These are phyloP conservation scores for Astyanax mexicanus DNA, from an alignment of 2,797 vertebrate species.

Conservation along the genomic window DNA sequence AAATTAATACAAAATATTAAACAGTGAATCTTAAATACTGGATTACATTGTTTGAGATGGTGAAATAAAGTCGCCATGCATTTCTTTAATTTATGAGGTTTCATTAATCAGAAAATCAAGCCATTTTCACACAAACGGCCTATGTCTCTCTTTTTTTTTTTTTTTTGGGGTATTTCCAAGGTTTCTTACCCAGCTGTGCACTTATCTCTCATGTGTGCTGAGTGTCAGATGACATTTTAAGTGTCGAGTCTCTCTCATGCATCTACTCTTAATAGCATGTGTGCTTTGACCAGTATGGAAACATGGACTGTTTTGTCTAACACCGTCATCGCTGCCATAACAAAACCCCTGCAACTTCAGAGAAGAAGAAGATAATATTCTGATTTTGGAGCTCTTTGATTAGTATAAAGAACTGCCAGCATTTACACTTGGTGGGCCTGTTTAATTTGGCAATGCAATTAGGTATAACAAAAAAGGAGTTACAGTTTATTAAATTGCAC, in stretches of 20 bases:
- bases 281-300: background rate
- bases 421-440: too few relatives aligned
- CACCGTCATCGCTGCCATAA: background rate
- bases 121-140: too few relatives aligned
- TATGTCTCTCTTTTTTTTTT: background rate
- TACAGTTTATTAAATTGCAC: too few relatives aligned
- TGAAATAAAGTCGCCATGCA: too few relatives aligned
- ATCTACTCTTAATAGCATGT: background rate
- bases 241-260: background rate
- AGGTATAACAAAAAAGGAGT: too few relatives aligned
- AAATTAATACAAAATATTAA: too few relatives aligned
- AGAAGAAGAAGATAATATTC: background rate
- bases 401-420: too few relatives aligned
- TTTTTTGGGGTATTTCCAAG: constrained; percentile 11
- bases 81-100: constrained; percentile 19
- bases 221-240: background rate
- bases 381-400: too few relatives aligned
- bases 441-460: too few relatives aligned
- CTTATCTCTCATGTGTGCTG: constrained; percentile 12
- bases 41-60: too few relatives aligned
- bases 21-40: too few relatives aligned
- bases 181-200: too few relatives aligned
- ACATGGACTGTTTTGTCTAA: background rate
- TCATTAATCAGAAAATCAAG: background rate
- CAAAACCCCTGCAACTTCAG: background rate